A percentile compares a stretch with the other conserved stretches of the same genome.
These are phyloP conservation scores for Nymphalis polychloros DNA, from an alignment of 2,888 invertebrate species.

Conservation along the genomic window DNA sequence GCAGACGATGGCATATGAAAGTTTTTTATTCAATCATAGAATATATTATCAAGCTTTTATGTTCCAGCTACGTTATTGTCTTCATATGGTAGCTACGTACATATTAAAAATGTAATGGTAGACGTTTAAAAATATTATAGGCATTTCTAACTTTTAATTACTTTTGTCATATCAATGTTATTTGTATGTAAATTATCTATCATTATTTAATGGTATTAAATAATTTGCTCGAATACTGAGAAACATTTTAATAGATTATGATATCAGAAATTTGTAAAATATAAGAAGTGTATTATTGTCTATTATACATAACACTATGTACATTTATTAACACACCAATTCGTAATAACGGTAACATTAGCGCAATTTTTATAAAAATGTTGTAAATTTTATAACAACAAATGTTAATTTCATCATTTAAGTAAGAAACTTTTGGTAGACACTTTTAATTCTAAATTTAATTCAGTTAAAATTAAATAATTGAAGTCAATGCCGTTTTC, in stretches of 20 bases:
- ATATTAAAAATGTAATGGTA: constrained; percentile 15
- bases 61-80: constrained; percentile 19
- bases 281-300: too few species aligned
- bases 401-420: background rate
- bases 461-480: background rate
- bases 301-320: background rate
- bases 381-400: constrained; percentile 3
- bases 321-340: too few species aligned
- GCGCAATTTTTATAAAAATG: constrained; percentile 1
- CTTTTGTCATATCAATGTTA: background rate
- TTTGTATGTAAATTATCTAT: background rate
- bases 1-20: constrained; percentile 25
- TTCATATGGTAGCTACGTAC: constrained; percentile 22
- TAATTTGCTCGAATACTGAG: background rate
- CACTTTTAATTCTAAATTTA: background rate
- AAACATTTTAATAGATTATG: background rate
- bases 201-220: background rate
- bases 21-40: constrained; percentile 20
- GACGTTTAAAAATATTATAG: background rate
- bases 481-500: constrained; percentile 6
- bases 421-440: background rate
- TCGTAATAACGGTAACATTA: too few species aligned
- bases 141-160: background rate
- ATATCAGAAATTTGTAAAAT: too few species aligned
- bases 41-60: constrained; percentile 39